phyloP scores from a whole-genome alignment of 2,888 invertebrate species.

The Acanthopleura granulata region DNA sequence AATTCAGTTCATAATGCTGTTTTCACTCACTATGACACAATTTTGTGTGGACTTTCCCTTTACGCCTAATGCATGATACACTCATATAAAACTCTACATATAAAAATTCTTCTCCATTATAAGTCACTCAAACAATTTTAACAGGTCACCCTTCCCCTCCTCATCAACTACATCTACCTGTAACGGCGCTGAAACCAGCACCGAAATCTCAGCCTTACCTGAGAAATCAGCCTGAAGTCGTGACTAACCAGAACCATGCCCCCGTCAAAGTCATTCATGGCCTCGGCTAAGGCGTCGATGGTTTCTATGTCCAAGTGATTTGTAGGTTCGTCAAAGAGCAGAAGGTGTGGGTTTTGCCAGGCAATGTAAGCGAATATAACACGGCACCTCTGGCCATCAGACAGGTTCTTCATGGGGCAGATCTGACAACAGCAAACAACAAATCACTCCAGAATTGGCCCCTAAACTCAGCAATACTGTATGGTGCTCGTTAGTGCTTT shows the following conservation, averaged over 20 bases:
- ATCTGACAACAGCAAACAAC: constrained; percentile 73
- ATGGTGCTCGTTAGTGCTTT: no score
- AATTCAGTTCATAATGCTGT: no score
- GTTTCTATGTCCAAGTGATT: constrained; percentile 76
- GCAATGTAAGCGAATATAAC: constrained; percentile 99
- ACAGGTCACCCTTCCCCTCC: no score
- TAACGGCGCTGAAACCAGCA: no score
- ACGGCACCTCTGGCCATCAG: constrained; percentile 97
- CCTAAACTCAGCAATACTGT: no score
- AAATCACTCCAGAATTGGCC: neutral
- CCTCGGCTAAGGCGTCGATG: constrained; percentile 97
- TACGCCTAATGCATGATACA: no score
- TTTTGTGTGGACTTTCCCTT: no score
- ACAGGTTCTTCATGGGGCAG: constrained; percentile 93
- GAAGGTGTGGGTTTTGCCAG: constrained; percentile 95
- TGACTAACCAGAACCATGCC: constrained; percentile 99
- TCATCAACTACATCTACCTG: no score
- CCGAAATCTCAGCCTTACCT: constrained; percentile 75
- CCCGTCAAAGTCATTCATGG: constrained; percentile 98
- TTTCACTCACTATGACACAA: no score
- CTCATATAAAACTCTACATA: no score
- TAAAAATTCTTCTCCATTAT: no score
- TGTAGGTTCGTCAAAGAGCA: constrained; percentile 77
- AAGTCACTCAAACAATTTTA: no score
- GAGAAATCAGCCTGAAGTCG: constrained; percentile 99